Percentiles rank a stretch among this genome's conserved stretches.
These are phyloP conservation scores for Melanostoma scalare DNA, from an alignment of 2,888 invertebrate genomes.

Conservation along the genomic window DNA sequence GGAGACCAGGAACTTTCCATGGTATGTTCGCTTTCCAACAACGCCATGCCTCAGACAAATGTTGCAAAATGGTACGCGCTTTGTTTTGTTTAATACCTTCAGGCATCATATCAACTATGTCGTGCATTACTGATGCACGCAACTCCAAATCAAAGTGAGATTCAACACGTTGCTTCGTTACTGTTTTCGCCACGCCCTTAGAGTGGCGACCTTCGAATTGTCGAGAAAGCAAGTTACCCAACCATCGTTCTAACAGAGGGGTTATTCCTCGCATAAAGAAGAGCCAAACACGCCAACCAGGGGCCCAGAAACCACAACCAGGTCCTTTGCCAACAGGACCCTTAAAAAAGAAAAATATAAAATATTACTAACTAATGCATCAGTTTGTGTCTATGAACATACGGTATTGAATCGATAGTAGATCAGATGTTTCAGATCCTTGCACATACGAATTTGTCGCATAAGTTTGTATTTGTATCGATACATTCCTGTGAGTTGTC, in stretches of 20 bases:
- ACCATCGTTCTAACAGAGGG: constrained; percentile 97
- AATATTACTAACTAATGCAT: not conserved
- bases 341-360: constrained; percentile 78
- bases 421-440: constrained; percentile 99
- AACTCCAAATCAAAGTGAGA: constrained; percentile 99
- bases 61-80: constrained; percentile 98
- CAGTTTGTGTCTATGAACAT: constrained; percentile 80
- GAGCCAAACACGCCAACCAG: constrained; percentile 99
- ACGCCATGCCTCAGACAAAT: constrained; percentile 99
- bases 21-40: constrained; percentile 99
- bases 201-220: constrained; percentile 99
- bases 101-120: constrained; percentile 99
- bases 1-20: constrained; percentile 99
- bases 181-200: constrained; percentile 99
- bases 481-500: constrained; percentile 99
- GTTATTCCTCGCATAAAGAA: constrained; percentile 99
- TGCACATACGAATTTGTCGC: constrained; percentile 99
- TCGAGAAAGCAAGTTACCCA: constrained; percentile 98
- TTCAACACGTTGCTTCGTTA: constrained; percentile 99
- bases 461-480: constrained; percentile 99
- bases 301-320: constrained; percentile 99
- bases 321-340: constrained; percentile 99
- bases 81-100: constrained; percentile 99
- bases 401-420: constrained; percentile 99
- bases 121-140: constrained; percentile 97